Evolutionary conservation across 2,797 vertebrate genomes (phyloP).

Genomic region (Clamator glandarius): DNA sequence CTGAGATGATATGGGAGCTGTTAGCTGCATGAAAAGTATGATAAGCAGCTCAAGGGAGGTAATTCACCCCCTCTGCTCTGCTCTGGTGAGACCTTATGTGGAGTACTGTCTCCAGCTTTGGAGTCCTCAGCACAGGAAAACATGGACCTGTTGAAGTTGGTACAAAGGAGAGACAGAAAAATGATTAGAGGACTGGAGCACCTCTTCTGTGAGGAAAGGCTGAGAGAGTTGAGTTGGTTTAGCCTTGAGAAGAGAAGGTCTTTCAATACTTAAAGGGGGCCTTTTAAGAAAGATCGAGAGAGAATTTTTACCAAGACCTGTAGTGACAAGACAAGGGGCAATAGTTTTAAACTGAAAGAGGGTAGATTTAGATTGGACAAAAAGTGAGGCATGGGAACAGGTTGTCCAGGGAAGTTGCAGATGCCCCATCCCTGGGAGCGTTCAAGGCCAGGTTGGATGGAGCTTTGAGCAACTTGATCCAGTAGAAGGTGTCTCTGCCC

Average conservation of each 20-base stretch:
- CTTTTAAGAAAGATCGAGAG: not conserved
- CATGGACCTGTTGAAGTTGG: fast-evolving
- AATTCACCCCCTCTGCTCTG: not conserved
- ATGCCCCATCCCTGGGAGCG: not conserved
- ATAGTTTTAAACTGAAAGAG: not conserved
- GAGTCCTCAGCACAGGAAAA: not conserved
- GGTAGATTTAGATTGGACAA: not conserved
- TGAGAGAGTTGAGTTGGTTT: not conserved
- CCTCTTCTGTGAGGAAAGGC: not conserved
- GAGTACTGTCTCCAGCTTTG: not conserved
- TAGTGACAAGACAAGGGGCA: not conserved
- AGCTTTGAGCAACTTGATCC: not conserved
- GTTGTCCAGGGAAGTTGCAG: not conserved
- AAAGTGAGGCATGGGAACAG: not conserved
- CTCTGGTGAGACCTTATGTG: not conserved
- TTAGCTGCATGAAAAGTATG: not conserved
- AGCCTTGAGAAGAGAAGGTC: not conserved
- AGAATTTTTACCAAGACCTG: not conserved
- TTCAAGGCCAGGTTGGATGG: not conserved
- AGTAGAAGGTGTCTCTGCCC: not conserved
- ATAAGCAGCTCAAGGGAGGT: not conserved
- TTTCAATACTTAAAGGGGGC: not conserved
- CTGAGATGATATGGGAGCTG: not conserved
- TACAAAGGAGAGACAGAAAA: not conserved
- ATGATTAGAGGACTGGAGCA: not conserved